Base-by-base conservation (phyloP, 2,888 invertebrate genomes). In the Oegoconia quadripuncta region DNA sequence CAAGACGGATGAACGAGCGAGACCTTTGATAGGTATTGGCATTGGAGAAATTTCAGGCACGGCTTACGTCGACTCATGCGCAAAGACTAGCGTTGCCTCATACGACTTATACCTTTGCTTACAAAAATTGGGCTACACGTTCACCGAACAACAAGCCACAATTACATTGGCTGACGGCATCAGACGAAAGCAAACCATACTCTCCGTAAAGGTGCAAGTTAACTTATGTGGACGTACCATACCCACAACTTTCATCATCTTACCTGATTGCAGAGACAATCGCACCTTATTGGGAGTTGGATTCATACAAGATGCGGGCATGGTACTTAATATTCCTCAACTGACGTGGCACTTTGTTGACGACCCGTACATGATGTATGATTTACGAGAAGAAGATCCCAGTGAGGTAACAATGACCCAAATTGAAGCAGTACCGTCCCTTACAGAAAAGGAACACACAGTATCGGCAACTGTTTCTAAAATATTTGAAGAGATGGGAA, bases 301-400 rank as follows among this genome's bases (percentile, higher is more conserved):
- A 2, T 59, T 55, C 23, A 34, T 55, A 0, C 44, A 52, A 14
- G 44, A 51, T 28, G 47, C 50, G 4, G 34, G 48, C 5, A 49
- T 54, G 17, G 28, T 50, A 3, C 18, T 55, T 2, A 48, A 50
- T 27, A 17, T 55, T 12, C 44, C 53, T 0, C 50, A 54, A 14
- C 23, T 33, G 1, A 46, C 46, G 3, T 48, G 45, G 49, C 6
- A 35, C 6, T 52, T 50, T 34, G 5, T 46, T 1, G 41, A 46
- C 3, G 13, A 16, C 6, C 39, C 33, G 3, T 3, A 18, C 6
- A 13, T 12, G 13, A n/a, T 8, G 1, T 13, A 57, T 49, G 34
- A 56, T 42, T 8, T 50, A 7, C 28, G 33, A n/a, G 18, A 30
- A 12, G 45, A 41, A 28, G 29, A 26, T 12, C 27, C 7, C 14